phyloP scores from a whole-genome alignment of 2,888 invertebrate genomes.

The Philereme transversata region DNA sequence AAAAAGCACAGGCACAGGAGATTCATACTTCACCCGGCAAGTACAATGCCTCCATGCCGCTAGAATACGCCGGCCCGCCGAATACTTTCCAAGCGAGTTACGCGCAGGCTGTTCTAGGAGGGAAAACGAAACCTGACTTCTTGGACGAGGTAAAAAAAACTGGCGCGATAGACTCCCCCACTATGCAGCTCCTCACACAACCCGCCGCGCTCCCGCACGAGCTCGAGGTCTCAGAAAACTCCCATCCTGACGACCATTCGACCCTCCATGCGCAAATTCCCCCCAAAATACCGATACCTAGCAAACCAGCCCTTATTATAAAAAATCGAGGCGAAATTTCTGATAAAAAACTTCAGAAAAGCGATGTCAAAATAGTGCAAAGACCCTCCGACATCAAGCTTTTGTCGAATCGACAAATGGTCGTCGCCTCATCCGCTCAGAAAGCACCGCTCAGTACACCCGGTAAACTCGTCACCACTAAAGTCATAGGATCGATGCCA shows the following conservation, averaged over 20 bases:
- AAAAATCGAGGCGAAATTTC: conserved; percentile 65
- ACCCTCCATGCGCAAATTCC: conserved; percentile 62
- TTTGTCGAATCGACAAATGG: conserved; percentile 71
- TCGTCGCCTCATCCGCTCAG: conserved; percentile 65
- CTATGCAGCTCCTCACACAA: conserved; percentile 71
- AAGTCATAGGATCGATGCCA: conserved; percentile 71
- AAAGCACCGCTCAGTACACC: conserved; percentile 62
- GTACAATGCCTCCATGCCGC: conserved; percentile 58
- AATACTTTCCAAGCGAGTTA: conserved; percentile 78
- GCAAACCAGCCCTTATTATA: conserved; percentile 72
- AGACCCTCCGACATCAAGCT: conserved; percentile 73
- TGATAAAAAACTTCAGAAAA: conserved; percentile 70
- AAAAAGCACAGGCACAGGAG: conserved; percentile 62
- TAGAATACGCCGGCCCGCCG: conserved; percentile 69
- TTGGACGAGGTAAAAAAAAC: conserved; percentile 66
- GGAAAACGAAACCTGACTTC: conserved; percentile 66
- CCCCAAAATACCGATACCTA: conserved; percentile 53
- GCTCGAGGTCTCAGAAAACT: conserved; percentile 57
- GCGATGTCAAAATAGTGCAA: conserved; percentile 73
- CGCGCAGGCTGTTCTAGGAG: conserved; percentile 70
- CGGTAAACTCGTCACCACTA: conserved; percentile 72
- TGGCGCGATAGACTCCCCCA: conserved; percentile 66
- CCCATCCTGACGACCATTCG: conserved; percentile 63
- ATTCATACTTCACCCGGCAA: conserved; percentile 58
- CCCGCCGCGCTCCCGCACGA: conserved; percentile 69